Percentiles rank a stretch among this genome's conserved stretches.
Evolutionary conservation across 2,888 invertebrate genomes (phyloP).

Genomic region (Lithophane semibrunnea): DNA sequence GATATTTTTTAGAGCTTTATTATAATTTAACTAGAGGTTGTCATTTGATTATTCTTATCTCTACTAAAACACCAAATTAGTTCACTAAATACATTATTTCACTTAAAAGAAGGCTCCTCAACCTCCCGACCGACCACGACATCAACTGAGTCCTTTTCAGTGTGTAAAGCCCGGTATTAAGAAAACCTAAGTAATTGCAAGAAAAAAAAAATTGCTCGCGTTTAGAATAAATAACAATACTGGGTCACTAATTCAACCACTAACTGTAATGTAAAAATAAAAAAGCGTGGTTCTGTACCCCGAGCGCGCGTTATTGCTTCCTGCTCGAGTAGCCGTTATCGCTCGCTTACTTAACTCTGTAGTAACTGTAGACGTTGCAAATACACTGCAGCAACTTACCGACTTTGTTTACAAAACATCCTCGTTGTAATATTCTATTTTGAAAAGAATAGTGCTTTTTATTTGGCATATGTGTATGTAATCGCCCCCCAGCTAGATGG

Average conservation of each 20-base stretch:
- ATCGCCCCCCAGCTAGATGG: background rate
- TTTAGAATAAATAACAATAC: too few relatives aligned
- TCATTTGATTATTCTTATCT: background rate
- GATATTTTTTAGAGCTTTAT: background rate
- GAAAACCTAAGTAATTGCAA: background rate
- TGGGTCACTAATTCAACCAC: constrained; percentile 14
- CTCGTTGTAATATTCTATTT: constrained; percentile 8
- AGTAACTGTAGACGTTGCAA: constrained; percentile 29
- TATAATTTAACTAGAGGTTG: too few relatives aligned
- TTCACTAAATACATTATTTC: too few relatives aligned
- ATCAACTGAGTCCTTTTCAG: background rate
- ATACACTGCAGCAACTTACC: constrained; percentile 39
- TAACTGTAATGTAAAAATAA: constrained; percentile 58
- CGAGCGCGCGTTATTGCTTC: constrained; percentile 71
- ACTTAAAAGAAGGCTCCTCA: background rate
- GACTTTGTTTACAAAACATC: constrained; percentile 15
- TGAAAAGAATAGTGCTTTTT: background rate
- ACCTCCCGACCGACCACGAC: background rate
- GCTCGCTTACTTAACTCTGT: constrained; percentile 59
- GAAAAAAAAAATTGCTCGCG: background rate
- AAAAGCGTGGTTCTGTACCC: constrained; percentile 49
- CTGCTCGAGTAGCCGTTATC: constrained; percentile 56
- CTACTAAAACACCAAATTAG: background rate
- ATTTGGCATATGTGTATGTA: background rate
- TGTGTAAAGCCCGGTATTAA: too few relatives aligned